These are phyloP conservation scores for Shargacucullia verbasci DNA, from an alignment of 2,888 invertebrate genomes.

Conservation along the genomic window DNA sequence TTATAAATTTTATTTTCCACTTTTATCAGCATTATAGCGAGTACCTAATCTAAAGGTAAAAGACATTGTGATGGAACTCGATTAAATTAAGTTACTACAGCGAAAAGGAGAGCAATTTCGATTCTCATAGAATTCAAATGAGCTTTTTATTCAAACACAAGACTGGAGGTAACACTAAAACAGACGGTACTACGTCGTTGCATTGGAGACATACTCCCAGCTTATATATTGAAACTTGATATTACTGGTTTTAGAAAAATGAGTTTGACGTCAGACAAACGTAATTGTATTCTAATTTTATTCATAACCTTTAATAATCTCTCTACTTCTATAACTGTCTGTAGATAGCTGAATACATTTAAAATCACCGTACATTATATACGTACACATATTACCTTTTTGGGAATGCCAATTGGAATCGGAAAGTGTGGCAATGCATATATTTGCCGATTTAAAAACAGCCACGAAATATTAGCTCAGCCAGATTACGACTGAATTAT, in stretches of 20 bases:
- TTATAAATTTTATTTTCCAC: conserved; percentile 61
- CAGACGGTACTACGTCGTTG: conserved; percentile 76
- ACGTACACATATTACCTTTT: conserved; percentile 51
- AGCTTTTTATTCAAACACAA: conserved; percentile 87
- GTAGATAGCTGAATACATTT: too few species aligned
- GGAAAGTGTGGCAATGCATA: conserved; percentile 30
- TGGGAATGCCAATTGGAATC: conserved; percentile 34
- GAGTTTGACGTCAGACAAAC: neutral
- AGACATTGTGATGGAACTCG: conserved; percentile 82
- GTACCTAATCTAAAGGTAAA: conserved; percentile 80
- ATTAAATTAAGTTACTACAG: conserved; percentile 88
- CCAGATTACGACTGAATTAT: conserved; percentile 18
- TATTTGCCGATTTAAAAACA: conserved; percentile 35
- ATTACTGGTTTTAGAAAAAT: conserved; percentile 53
- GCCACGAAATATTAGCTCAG: conserved; percentile 36
- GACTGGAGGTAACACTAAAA: conserved; percentile 80
- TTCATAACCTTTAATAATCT: too few species aligned
- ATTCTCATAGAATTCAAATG: conserved; percentile 88
- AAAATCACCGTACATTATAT: neutral
- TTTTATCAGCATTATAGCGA: conserved; percentile 67
- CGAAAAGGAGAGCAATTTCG: conserved; percentile 86
- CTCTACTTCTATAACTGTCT: too few species aligned
- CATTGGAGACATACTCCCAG: conserved; percentile 67
- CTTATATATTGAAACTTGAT: conserved; percentile 64
- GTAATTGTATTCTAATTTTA: conserved; percentile 1